Conservation (phyloP, 2,113 vertebrate species). For the Dasyurus viverrinus region DNA sequence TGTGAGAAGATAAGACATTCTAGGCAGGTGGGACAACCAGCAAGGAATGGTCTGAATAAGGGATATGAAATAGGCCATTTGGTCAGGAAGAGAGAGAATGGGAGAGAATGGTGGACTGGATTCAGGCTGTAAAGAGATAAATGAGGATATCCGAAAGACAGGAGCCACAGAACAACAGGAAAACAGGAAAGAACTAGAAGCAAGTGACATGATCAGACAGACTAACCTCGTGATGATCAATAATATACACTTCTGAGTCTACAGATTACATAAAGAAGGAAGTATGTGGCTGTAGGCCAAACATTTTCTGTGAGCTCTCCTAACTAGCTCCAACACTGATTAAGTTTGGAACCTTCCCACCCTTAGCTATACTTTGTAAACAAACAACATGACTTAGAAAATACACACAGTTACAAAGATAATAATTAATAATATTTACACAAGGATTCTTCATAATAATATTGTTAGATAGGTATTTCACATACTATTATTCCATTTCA, state of each 20-base stretch:
- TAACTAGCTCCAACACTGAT: neutral
- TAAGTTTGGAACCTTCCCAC: neutral
- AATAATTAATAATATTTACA: neutral
- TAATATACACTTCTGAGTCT: neutral
- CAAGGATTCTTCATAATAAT: neutral
- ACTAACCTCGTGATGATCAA: neutral
- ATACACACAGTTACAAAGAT: neutral
- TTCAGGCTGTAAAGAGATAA: neutral
- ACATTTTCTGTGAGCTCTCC: neutral
- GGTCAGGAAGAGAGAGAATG: neutral
- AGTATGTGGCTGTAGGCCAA: neutral
- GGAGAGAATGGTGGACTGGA: neutral
- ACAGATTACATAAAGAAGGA: neutral
- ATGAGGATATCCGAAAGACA: neutral
- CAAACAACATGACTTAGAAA: neutral
- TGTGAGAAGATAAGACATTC: neutral
- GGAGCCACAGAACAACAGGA: neutral
- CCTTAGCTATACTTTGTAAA: neutral
- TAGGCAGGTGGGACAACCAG: neutral
- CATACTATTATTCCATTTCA: neutral
- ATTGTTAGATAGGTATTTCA: neutral
- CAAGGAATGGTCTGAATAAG: neutral
- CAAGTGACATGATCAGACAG: neutral
- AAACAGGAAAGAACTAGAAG: neutral
- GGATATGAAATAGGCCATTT: neutral